phyloP scores from a whole-genome alignment of 2,797 vertebrate genomes.

The Xerus rutilus region DNA sequence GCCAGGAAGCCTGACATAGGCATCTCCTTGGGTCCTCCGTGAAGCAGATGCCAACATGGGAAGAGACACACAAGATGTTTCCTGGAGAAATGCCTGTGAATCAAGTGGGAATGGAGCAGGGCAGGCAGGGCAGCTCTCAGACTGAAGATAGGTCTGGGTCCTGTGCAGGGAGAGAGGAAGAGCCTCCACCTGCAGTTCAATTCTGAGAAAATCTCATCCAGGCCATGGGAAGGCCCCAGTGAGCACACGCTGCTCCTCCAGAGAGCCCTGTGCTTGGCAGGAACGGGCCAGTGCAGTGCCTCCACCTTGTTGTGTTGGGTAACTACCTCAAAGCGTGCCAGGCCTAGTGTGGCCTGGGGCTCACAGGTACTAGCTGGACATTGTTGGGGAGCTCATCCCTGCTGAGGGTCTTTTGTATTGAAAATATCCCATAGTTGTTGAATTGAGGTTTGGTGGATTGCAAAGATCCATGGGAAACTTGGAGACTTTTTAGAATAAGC shows the following conservation, averaged over 20 bases:
- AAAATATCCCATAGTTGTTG: not conserved
- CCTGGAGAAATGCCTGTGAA: not conserved
- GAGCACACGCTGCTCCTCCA: too few species aligned
- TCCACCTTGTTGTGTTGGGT: not conserved
- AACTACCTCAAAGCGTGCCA: not conserved
- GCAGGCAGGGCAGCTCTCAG: not conserved
- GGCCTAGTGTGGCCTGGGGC: not conserved
- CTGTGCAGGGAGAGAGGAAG: not conserved
- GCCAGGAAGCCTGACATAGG: not conserved
- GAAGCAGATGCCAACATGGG: not conserved
- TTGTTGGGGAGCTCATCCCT: not conserved
- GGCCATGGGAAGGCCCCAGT: not conserved
- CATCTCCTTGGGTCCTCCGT: not conserved
- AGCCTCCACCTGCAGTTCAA: not conserved
- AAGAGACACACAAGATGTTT: not conserved
- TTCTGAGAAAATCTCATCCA: not conserved
- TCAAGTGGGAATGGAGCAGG: rapidly evolving
- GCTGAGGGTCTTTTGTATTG: not conserved
- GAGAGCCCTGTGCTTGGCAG: too few species aligned
- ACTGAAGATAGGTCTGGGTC: not conserved
- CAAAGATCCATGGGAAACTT: not conserved
- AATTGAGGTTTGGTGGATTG: not conserved
- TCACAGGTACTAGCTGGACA: rapidly evolving
- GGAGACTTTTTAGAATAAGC: not conserved
- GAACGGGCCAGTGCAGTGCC: not conserved